Evolutionary conservation across 2,797 vertebrate species (phyloP).

Genomic region (Myotis pilosus): DNA sequence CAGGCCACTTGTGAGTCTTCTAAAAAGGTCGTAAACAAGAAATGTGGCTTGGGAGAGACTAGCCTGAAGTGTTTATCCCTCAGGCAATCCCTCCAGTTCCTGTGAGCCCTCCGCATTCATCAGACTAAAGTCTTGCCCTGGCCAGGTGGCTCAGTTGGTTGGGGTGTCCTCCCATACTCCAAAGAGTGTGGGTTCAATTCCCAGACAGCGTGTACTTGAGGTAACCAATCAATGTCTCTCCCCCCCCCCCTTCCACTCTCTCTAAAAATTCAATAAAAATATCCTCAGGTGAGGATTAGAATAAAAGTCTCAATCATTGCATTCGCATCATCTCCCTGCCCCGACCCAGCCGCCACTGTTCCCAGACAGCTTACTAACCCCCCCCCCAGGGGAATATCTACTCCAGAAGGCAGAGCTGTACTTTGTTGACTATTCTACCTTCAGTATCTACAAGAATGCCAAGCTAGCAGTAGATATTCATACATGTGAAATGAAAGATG

Average conservation of each 20-base stretch:
- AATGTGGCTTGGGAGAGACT: not conserved
- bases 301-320: not conserved
- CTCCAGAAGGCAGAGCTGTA: not conserved
- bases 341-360: not conserved
- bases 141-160: not conserved
- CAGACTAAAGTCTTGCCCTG: not conserved
- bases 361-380: not conserved
- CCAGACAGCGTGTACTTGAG: not conserved
- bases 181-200: not conserved
- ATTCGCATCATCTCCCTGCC: not conserved
- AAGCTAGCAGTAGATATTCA: not conserved
- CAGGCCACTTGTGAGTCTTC: slow-evolving; percentile 6
- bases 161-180: not conserved
- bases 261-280: not conserved
- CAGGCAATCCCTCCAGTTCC: not conserved
- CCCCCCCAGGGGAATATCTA: not conserved
- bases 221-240: not conserved
- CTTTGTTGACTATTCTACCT: not conserved
- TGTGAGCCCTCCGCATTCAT: not conserved
- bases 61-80: slow-evolving; percentile 4
- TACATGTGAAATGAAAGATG: not conserved
- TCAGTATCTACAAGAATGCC: not conserved
- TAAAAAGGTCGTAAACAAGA: slow-evolving; percentile 50
- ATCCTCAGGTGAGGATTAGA: not conserved
- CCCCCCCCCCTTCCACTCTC: not conserved